Percentiles rank a stretch among this genome's conserved stretches.
Evolutionary conservation across 2,113 vertebrate species (phyloP).

Genomic region (Morone saxatilis): DNA sequence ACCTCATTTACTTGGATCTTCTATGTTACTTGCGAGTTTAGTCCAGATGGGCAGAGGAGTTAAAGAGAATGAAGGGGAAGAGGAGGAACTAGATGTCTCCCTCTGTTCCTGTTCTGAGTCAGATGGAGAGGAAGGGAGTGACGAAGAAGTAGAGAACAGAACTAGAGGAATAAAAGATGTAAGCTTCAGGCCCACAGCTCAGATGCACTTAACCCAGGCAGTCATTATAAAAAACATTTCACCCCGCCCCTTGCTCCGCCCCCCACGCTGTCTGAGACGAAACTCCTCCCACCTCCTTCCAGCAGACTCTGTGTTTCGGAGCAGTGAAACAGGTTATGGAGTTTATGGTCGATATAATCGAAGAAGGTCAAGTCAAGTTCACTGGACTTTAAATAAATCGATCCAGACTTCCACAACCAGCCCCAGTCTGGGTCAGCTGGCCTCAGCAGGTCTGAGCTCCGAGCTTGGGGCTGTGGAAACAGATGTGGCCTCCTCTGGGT

Average conservation of each 20-base stretch:
- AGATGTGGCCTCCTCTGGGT: constrained; percentile 3
- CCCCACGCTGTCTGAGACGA: constrained; percentile 84
- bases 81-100: constrained; percentile 33
- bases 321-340: constrained; percentile 64
- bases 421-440: constrained; percentile 28
- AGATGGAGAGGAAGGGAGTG: constrained; percentile 38
- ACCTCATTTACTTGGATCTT: constrained; percentile 83
- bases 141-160: constrained; percentile 27
- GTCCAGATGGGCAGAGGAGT: constrained; percentile 75
- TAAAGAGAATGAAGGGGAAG: constrained; percentile 9
- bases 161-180: not conserved
- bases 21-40: constrained; percentile 85
- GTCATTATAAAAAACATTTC: constrained; percentile 36
- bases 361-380: constrained; percentile 80
- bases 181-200: not conserved
- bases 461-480: constrained; percentile 4
- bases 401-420: constrained; percentile 60
- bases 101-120: constrained; percentile 62
- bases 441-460: constrained; percentile 13
- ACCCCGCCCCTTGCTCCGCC: constrained; percentile 70
- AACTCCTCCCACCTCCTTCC: constrained; percentile 85
- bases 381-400: not conserved
- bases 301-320: constrained; percentile 54
- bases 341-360: constrained; percentile 81
- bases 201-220: not conserved